Evolutionary conservation across 2,888 invertebrate genomes (phyloP).

Genomic region (Stenodema calcarata): DNA sequence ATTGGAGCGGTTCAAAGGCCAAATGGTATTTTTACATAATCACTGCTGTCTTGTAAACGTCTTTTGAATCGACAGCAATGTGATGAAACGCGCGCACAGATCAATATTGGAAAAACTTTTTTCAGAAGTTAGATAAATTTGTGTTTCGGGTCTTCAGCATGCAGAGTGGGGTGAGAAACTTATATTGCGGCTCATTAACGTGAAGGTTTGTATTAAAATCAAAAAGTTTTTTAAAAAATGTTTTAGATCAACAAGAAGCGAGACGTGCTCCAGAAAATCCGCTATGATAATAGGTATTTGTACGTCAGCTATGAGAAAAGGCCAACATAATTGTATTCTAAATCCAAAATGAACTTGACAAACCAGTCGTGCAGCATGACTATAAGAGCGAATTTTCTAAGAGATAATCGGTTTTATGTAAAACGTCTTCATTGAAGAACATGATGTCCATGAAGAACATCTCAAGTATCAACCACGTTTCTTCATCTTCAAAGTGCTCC

Average conservation of each 20-base stretch:
- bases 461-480: conserved; percentile 27
- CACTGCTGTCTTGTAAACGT: conserved; percentile 58
- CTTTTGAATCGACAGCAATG: conserved; percentile 56
- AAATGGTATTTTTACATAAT: conserved; percentile 57
- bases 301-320: conserved; percentile 50
- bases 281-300: conserved; percentile 49
- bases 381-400: no score
- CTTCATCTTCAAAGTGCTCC: no score
- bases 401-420: no score
- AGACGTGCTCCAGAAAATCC: conserved; percentile 49
- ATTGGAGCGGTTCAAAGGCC: conserved; percentile 56
- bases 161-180: background rate
- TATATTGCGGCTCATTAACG: background rate
- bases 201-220: conserved; percentile 21
- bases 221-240: conserved; percentile 18
- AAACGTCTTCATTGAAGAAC: conserved; percentile 51
- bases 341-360: conserved; percentile 50
- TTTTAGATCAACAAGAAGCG: conserved; percentile 45
- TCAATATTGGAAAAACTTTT: conserved; percentile 52
- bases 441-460: conserved; percentile 50
- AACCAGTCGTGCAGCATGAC: conserved; percentile 5
- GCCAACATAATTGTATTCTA: conserved; percentile 49
- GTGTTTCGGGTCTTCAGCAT: background rate
- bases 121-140: background rate
- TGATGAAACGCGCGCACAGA: conserved; percentile 57